Conservation (phyloP, 2,888 invertebrate species). For the Nemotelus pantherinus region DNA sequence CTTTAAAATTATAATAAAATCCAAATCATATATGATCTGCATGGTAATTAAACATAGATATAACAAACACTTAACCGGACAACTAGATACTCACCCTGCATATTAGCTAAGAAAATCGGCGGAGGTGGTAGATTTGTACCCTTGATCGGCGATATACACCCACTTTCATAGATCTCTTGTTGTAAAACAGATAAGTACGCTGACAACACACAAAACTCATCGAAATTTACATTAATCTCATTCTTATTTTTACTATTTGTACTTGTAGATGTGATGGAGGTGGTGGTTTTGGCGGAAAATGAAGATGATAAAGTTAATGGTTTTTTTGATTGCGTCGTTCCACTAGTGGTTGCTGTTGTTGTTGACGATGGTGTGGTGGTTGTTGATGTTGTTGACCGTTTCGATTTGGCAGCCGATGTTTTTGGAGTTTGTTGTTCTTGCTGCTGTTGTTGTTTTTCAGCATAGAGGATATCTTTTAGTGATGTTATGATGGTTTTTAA, state of each 20-base stretch:
- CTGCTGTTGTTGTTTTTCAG: slow-evolving; percentile 4
- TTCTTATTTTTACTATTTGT: slow-evolving; percentile 47
- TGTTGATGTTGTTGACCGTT: not conserved
- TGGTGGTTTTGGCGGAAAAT: slow-evolving; percentile 26
- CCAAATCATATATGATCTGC: too few relatives aligned
- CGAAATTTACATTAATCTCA: slow-evolving; percentile 58
- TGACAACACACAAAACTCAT: slow-evolving; percentile 64
- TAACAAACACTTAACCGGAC: not conserved
- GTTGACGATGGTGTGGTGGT: too few relatives aligned
- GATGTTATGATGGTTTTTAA: slow-evolving; percentile 61
- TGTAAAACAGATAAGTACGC: slow-evolving; percentile 64
- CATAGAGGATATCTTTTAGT: slow-evolving; percentile 48
- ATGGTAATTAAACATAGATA: too few relatives aligned
- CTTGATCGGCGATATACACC: slow-evolving; percentile 65
- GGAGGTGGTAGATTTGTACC: slow-evolving; percentile 65
- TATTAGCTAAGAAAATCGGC: slow-evolving; percentile 63
- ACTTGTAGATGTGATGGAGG: slow-evolving; percentile 18
- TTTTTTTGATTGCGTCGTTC: too few relatives aligned
- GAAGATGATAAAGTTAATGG: slow-evolving; percentile 43
- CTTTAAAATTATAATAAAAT: too few relatives aligned
- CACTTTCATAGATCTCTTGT: slow-evolving; percentile 64
- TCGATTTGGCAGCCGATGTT: slow-evolving; percentile 22
- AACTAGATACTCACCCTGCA: slow-evolving; percentile 57
- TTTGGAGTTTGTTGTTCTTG: not conserved
- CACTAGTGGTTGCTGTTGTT: too few relatives aligned